A percentile compares a stretch with the other conserved stretches of the same genome.
Conservation (phyloP, 2,888 invertebrate genomes). For the Epicampocera succincta region DNA sequence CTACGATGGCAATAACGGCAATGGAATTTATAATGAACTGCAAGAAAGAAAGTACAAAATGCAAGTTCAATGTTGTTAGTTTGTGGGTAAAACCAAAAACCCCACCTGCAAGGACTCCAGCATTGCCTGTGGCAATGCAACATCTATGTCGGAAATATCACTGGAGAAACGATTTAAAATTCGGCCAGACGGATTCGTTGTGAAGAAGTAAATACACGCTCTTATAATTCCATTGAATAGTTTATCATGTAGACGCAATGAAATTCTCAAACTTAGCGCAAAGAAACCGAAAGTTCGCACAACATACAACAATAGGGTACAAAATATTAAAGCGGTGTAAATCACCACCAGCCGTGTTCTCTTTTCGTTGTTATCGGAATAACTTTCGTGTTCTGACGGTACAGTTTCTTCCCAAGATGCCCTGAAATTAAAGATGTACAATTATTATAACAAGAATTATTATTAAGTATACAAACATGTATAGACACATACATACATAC, state of each 20-base stretch:
- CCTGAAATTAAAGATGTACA: conserved; percentile 72
- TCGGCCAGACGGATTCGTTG: conserved; percentile 85
- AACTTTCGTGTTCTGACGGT: conserved; percentile 71
- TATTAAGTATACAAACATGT: no score
- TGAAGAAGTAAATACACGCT: conserved; percentile 89
- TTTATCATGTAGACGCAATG: conserved; percentile 87
- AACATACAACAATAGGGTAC: conserved; percentile 83
- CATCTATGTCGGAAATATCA: conserved; percentile 86
- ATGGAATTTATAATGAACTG: conserved; percentile 78
- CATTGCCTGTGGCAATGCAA: conserved; percentile 84
- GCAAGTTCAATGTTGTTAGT: background rate
- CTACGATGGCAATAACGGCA: conserved; percentile 85
- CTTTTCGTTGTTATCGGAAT: conserved; percentile 70
- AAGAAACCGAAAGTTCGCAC: conserved; percentile 86
- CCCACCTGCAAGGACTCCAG: conserved; percentile 85
- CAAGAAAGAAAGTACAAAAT: background rate
- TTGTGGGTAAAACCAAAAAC: background rate
- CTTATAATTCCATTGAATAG: conserved; percentile 89
- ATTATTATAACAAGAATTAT: no score
- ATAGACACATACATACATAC: background rate
- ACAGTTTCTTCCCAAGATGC: conserved; percentile 80
- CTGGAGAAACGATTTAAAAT: conserved; percentile 90
- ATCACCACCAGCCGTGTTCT: conserved; percentile 75
- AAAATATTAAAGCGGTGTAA: conserved; percentile 76
- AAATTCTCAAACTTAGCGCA: conserved; percentile 88